Conservation (phyloP, 2,888 invertebrate species). For the Polietes domitor region DNA sequence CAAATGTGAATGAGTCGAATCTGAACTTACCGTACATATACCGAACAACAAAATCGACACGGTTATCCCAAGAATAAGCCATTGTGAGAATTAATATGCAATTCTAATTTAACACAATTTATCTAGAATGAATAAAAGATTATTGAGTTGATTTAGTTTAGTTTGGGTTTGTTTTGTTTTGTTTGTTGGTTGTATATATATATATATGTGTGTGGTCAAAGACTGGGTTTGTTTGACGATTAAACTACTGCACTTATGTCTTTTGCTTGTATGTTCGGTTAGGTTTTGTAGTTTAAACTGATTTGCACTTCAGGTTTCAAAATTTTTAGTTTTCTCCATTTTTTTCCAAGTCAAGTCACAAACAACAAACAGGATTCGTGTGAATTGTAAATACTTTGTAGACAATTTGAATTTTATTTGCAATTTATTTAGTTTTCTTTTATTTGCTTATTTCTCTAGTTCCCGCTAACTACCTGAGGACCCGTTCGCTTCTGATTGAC, state of each 20-base stretch:
- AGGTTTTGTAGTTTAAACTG: slow-evolving; percentile 43
- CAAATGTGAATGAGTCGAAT: neutral
- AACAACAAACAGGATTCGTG: slow-evolving; percentile 43
- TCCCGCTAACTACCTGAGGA: slow-evolving; percentile 77
- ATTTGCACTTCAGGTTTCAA: slow-evolving; percentile 34
- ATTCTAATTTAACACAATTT: slow-evolving; percentile 71
- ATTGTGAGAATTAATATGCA: slow-evolving; percentile 80
- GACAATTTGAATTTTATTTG: neutral
- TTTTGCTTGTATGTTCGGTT: slow-evolving; percentile 19
- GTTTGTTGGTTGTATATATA: neutral
- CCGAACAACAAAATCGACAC: slow-evolving; percentile 90
- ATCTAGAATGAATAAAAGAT: slow-evolving; percentile 65
- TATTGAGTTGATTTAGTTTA: slow-evolving; percentile 23
- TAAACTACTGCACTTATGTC: slow-evolving; percentile 24
- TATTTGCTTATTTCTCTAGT: slow-evolving; percentile 62
- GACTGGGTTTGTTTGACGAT: neutral
- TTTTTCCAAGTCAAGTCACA: slow-evolving; percentile 34
- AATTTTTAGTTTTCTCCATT: neutral
- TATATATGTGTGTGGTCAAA: too few relatives aligned
- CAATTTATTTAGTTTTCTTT: slow-evolving; percentile 13
- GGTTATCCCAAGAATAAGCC: slow-evolving; percentile 92
- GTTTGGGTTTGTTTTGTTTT: slow-evolving; percentile 13
- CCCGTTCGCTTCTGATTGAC: slow-evolving; percentile 78
- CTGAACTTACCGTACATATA: slow-evolving; percentile 89
- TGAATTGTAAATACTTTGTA: slow-evolving; percentile 29